These are phyloP conservation scores for Aegithalos caudatus DNA, from an alignment of 2,113 vertebrate species.

Conservation along the genomic window DNA sequence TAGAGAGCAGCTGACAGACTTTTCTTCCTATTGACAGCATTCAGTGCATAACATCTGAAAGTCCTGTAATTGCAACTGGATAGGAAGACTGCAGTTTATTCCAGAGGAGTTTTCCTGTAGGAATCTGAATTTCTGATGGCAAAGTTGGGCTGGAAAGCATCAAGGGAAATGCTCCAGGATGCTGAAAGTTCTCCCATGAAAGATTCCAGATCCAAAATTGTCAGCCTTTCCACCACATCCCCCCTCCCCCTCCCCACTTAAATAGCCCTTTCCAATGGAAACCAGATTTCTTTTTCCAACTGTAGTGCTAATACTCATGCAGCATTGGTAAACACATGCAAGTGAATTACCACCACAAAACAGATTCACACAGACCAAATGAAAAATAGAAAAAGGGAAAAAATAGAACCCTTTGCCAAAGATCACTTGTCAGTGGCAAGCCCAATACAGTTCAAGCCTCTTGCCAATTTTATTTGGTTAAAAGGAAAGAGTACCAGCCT, in stretches of 20 bases:
- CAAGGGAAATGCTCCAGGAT: not conserved
- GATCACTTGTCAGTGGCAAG: not conserved
- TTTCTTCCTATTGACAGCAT: not conserved
- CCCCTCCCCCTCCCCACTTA: not conserved
- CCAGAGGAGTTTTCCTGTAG: not conserved
- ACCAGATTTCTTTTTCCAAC: not conserved
- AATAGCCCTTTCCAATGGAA: not conserved
- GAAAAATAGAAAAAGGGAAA: not conserved
- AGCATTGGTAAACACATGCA: not conserved
- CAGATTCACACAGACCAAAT: not conserved
- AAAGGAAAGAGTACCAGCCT: not conserved
- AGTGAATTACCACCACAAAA: not conserved
- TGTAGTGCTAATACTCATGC: not conserved
- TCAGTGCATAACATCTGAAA: not conserved
- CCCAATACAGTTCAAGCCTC: not conserved
- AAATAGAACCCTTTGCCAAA: not conserved
- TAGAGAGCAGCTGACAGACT: not conserved
- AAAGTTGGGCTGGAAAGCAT: not conserved
- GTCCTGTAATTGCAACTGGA: not conserved
- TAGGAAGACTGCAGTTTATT: not conserved
- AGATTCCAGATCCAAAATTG: not conserved
- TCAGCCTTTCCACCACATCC: not conserved
- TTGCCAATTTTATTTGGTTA: not conserved
- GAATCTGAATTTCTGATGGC: not conserved
- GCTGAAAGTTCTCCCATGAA: not conserved